These are phyloP conservation scores for Saccostrea glomerata DNA, from an alignment of 1,140 invertebrate species.

Conservation along the genomic window DNA sequence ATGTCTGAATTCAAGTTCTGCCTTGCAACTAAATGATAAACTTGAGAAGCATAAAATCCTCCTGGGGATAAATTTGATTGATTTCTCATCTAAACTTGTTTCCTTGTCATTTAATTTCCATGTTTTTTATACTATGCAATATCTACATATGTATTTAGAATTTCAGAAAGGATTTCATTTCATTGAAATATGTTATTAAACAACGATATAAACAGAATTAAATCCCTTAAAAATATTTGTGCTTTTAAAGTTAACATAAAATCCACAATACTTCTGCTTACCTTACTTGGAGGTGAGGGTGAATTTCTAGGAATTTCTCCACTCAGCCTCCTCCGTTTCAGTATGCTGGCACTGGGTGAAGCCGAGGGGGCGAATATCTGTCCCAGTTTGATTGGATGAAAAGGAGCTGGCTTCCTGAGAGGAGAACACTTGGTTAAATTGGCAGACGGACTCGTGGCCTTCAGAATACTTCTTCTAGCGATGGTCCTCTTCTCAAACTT, in stretches of 20 bases:
- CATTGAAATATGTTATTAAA: neutral
- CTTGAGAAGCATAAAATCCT: neutral
- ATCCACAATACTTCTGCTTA: slow-evolving; percentile 40
- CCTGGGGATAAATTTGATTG: neutral
- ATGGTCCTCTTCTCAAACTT: slow-evolving; percentile 57
- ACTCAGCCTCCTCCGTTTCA: slow-evolving; percentile 64
- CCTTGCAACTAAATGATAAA: too few relatives aligned
- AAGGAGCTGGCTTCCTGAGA: slow-evolving; percentile 33
- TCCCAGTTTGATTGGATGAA: slow-evolving; percentile 64
- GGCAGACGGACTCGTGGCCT: slow-evolving; percentile 35
- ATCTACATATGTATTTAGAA: neutral
- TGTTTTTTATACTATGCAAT: neutral
- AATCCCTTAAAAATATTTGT: too few relatives aligned
- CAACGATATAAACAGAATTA: neutral
- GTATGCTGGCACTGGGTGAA: slow-evolving; percentile 73
- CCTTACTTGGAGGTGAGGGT: slow-evolving; percentile 72
- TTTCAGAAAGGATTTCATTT: neutral
- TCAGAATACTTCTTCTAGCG: slow-evolving; percentile 65
- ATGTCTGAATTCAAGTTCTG: too few relatives aligned
- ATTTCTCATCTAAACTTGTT: neutral
- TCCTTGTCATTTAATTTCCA: neutral
- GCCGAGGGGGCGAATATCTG: slow-evolving; percentile 69
- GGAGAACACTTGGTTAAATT: slow-evolving; percentile 42
- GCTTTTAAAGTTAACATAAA: too few relatives aligned
- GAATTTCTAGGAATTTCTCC: slow-evolving; percentile 57